Evolutionary conservation across 2,888 invertebrate genomes (phyloP).

Genomic region (Trilocha varians): DNA sequence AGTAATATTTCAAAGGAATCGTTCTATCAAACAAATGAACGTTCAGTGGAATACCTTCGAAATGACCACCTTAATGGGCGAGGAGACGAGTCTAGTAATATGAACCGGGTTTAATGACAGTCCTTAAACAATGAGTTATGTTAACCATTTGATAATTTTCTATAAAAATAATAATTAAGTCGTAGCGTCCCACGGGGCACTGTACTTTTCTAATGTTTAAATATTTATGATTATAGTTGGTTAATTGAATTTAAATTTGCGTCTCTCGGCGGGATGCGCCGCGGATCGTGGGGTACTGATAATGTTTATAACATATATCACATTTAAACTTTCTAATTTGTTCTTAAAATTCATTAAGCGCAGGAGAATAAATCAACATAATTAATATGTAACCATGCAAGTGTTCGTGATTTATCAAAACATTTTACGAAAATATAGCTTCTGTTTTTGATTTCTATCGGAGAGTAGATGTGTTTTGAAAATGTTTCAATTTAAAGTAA

Average conservation of each 20-base stretch:
- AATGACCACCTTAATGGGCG: not conserved
- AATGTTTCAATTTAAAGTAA: not conserved
- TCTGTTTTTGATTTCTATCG: too few relatives aligned
- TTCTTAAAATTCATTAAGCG: not conserved
- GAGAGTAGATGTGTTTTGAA: not conserved
- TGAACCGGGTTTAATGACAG: constrained; percentile 22
- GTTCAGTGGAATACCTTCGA: not conserved
- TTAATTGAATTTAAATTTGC: constrained; percentile 56
- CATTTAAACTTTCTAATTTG: constrained; percentile 39
- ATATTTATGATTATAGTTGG: constrained; percentile 33
- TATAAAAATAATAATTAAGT: constrained; percentile 40
- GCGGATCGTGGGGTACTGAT: constrained; percentile 44
- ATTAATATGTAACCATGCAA: not conserved
- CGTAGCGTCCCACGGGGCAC: constrained; percentile 20
- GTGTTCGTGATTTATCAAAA: not conserved
- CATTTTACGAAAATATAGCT: not conserved
- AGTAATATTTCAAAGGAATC: constrained; percentile 1
- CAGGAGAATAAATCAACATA: constrained; percentile 10
- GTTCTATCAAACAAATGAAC: not conserved
- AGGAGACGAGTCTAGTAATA: not conserved
- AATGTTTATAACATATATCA: constrained; percentile 24
- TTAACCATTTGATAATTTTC: constrained; percentile 30
- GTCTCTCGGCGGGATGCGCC: constrained; percentile 42
- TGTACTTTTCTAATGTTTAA: constrained; percentile 12
- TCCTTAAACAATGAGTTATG: constrained; percentile 35